A percentile compares a stretch with the other conserved stretches of the same genome.
Evolutionary conservation across 2,888 invertebrate genomes (phyloP).

Genomic region (Alloscopus bannaensis): DNA sequence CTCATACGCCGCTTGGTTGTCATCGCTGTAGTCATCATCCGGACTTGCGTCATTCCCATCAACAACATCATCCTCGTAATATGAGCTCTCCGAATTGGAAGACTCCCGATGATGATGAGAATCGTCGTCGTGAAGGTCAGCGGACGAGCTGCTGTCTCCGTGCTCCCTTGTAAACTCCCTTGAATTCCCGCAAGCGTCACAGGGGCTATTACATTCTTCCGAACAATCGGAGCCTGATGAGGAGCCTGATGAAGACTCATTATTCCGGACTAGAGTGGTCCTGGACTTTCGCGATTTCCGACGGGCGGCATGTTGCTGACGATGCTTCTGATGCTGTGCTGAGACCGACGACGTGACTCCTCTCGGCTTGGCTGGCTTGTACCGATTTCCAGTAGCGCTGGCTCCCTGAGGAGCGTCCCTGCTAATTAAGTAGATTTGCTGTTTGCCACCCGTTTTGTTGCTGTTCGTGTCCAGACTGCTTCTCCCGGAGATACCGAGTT

Average conservation of each 20-base stretch:
- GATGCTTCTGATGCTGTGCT: neutral
- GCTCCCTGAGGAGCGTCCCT: too few relatives aligned
- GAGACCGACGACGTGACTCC: neutral
- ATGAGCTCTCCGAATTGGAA: slow-evolving; percentile 54
- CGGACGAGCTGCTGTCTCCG: slow-evolving; percentile 1
- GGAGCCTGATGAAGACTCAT: slow-evolving; percentile 34
- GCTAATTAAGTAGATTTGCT: too few relatives aligned
- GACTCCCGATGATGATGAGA: too few relatives aligned
- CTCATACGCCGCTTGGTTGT: slow-evolving; percentile 47
- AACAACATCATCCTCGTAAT: slow-evolving; percentile 40
- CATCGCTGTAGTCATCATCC: slow-evolving; percentile 46
- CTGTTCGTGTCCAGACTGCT: too few relatives aligned
- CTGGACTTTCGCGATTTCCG: slow-evolving; percentile 1
- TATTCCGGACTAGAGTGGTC: slow-evolving; percentile 2
- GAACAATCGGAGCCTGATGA: slow-evolving; percentile 19
- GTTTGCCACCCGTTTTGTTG: too few relatives aligned
- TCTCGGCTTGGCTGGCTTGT: too few relatives aligned
- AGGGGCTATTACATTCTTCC: slow-evolving; percentile 17
- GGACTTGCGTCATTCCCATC: too few relatives aligned
- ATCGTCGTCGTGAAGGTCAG: slow-evolving; percentile 35
- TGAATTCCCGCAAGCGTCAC: slow-evolving; percentile 8
- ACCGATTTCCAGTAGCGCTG: too few relatives aligned
- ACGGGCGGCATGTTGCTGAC: slow-evolving; percentile 2
- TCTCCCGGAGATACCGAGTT: too few relatives aligned
- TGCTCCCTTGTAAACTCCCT: neutral